Percentiles rank a stretch among this genome's conserved stretches.
These are phyloP conservation scores for Cepaea hortensis DNA, from an alignment of 2,888 invertebrate species.

Conservation along the genomic window DNA sequence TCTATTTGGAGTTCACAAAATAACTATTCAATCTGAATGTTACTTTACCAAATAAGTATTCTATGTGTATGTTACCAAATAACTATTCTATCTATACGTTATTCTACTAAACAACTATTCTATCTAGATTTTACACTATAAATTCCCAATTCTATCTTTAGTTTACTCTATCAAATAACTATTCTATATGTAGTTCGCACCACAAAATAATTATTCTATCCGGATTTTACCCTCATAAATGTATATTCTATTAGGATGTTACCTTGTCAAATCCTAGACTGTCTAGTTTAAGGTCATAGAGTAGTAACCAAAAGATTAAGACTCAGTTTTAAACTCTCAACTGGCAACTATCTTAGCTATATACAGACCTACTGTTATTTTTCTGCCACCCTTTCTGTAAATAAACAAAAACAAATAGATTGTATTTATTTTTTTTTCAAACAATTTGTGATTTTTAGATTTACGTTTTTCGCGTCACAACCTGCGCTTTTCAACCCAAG, in stretches of 20 bases:
- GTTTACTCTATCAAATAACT: no score
- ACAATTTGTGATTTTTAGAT: neutral
- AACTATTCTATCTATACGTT: no score
- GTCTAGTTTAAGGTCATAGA: no score
- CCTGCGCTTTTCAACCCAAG: neutral
- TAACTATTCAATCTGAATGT: no score
- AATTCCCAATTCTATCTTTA: no score
- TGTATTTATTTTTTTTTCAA: neutral
- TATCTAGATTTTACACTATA: no score
- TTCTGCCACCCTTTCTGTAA: neutral
- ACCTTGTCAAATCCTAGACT: neutral
- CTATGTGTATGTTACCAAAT: no score
- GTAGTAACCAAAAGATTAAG: neutral
- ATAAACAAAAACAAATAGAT: neutral
- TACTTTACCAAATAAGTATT: no score
- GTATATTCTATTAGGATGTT: neutral
- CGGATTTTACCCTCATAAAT: no score
- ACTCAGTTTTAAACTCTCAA: neutral
- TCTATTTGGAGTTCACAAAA: neutral
- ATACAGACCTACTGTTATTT: conserved; percentile 17
- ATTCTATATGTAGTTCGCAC: no score
- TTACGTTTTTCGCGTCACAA: neutral
- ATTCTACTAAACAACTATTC: no score
- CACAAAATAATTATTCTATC: no score
- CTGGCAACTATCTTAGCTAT: neutral